Evolutionary conservation across 1,140 invertebrate genomes (phyloP).

Genomic region (Tenebrio molitor): DNA sequence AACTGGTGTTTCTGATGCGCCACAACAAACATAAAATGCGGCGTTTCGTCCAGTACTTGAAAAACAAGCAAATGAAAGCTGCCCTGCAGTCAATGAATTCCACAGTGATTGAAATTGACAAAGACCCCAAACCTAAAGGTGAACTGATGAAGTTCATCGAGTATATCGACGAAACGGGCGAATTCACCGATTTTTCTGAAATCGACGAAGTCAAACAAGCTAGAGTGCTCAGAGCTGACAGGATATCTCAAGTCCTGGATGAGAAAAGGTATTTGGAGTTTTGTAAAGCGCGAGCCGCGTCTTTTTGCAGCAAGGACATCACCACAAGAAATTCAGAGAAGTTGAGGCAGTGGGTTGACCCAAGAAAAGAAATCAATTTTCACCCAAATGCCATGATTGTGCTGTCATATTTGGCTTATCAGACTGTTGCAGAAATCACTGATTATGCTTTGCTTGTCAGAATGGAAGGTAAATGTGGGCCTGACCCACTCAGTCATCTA

Average conservation of each 20-base stretch:
- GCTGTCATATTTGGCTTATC: slow-evolving; percentile 78
- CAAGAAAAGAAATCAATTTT: slow-evolving; percentile 67
- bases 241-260: slow-evolving; percentile 69
- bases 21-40: slow-evolving; percentile 70
- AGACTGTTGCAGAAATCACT: slow-evolving; percentile 79
- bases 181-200: slow-evolving; percentile 68
- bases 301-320: slow-evolving; percentile 57
- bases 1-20: slow-evolving; percentile 77
- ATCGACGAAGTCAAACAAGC: slow-evolving; percentile 70
- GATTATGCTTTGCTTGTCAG: slow-evolving; percentile 77
- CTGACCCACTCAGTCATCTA: slow-evolving; percentile 71
- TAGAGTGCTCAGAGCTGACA: slow-evolving; percentile 69
- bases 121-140: slow-evolving; percentile 54
- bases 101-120: slow-evolving; percentile 47
- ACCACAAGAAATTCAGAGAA: slow-evolving; percentile 66
- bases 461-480: slow-evolving; percentile 71
- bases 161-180: slow-evolving; percentile 72
- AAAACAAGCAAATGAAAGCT: slow-evolving; percentile 58
- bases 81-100: slow-evolving; percentile 63
- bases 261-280: slow-evolving; percentile 72
- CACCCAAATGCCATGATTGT: slow-evolving; percentile 72
- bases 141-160: slow-evolving; percentile 68
- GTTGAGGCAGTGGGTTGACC: slow-evolving; percentile 69
- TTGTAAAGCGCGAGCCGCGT: slow-evolving; percentile 59
- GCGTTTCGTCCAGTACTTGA: slow-evolving; percentile 64